Percentiles rank a stretch among this genome's conserved stretches.
These are phyloP conservation scores for Metopolophium dirhodum DNA, from an alignment of 1,140 invertebrate genomes.

Conservation along the genomic window DNA sequence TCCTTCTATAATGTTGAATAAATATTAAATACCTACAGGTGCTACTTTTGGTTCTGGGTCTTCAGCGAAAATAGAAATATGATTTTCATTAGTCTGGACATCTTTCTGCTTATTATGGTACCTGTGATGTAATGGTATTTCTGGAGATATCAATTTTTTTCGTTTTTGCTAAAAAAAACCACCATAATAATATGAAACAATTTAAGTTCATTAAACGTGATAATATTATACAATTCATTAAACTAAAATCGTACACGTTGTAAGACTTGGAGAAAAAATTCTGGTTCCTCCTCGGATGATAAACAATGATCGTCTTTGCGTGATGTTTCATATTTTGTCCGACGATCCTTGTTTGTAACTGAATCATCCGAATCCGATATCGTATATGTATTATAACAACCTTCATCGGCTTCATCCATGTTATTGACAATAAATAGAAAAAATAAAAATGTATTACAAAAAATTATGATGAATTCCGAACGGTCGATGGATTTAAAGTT, in stretches of 20 bases:
- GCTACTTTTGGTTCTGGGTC: not conserved
- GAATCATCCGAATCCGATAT: constrained; percentile 51
- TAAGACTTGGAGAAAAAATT: constrained; percentile 27
- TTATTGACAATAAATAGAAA: not conserved
- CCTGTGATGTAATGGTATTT: not conserved
- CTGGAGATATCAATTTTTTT: constrained; percentile 10
- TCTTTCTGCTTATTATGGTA: not conserved
- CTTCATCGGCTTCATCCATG: not conserved
- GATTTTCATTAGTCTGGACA: not conserved
- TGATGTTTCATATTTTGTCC: not conserved
- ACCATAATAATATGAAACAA: not conserved
- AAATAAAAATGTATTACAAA: not conserved
- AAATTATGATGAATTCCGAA: not conserved
- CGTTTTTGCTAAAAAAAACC: constrained; percentile 6
- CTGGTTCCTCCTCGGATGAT: not conserved
- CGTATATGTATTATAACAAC: constrained; percentile 4
- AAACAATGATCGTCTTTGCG: not conserved
- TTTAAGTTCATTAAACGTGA: not conserved
- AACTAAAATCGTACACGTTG: constrained; percentile 13
- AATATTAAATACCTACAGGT: not conserved
- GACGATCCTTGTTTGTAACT: not conserved
- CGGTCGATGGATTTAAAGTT: not conserved
- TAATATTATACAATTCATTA: not conserved
- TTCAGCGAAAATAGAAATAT: not conserved
- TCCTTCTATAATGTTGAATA: not conserved